These are phyloP conservation scores for Dendroctonus valens DNA, from an alignment of 1,140 invertebrate species.

Conservation along the genomic window DNA sequence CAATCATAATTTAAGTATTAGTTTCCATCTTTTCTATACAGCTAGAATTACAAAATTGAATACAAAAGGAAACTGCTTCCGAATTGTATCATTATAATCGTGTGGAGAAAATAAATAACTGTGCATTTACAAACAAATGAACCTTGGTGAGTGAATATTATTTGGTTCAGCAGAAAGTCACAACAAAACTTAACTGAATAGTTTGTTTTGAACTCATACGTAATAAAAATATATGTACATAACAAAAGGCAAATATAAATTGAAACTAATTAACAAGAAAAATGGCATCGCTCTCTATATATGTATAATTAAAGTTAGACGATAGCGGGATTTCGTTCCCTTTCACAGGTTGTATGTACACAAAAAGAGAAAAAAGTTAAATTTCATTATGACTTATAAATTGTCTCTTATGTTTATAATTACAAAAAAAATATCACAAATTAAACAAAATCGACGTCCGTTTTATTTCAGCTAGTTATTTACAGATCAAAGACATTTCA, in stretches of 20 bases:
- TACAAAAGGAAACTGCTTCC: neutral
- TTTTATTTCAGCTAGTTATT: conserved; percentile 26
- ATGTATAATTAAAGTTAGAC: too few species aligned
- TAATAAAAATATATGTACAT: conserved; percentile 22
- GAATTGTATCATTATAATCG: too few species aligned
- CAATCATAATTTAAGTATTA: conserved; percentile 38
- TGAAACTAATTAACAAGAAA: conserved; percentile 31
- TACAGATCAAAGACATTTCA: conserved; percentile 23
- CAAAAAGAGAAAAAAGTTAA: conserved; percentile 35
- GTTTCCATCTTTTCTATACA: conserved; percentile 8
- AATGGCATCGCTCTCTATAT: conserved; percentile 19
- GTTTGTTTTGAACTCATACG: conserved; percentile 12
- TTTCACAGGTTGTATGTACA: conserved; percentile 30
- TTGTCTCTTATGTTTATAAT: conserved; percentile 27
- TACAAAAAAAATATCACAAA: conserved; percentile 43
- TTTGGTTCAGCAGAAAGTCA: conserved; percentile 33
- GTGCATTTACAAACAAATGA: conserved; percentile 31
- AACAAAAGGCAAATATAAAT: conserved; percentile 27
- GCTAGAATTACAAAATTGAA: conserved; percentile 8
- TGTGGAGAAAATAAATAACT: conserved; percentile 33
- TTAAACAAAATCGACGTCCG: conserved; percentile 30
- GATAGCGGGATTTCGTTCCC: conserved; percentile 22
- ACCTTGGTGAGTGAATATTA: conserved; percentile 16
- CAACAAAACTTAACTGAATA: conserved; percentile 37
- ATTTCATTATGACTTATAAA: conserved; percentile 40